Base-by-base conservation (phyloP, 2,113 vertebrate genomes). In the Pogonocichla stellata region DNA sequence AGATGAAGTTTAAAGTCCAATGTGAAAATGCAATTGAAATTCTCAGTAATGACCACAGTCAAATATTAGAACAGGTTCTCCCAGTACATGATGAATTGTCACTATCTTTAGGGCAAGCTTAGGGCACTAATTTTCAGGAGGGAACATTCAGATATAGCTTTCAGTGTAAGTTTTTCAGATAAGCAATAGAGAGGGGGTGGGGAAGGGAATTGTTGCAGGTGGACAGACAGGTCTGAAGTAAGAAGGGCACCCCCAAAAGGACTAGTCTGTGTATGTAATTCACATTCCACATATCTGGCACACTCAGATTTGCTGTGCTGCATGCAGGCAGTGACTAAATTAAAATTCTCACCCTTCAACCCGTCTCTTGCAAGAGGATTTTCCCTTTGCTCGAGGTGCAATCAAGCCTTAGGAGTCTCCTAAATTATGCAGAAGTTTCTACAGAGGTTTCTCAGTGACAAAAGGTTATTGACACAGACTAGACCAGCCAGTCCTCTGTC, bases 251-350 rank as follows among this genome's bases (percentile, higher is more conserved):
- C 33, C 66, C 43, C 14, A 58, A 42, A 71, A 38, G 43, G 20
- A 66, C 5, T 4, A 5, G 23, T 3, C 18, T 53, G 29, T 34
- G 19, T 15, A 31, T n/a, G 10, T 8, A 57, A 82, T 47, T 64
- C 7, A 0, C 2, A 3, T 33, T 31, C 15, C 33, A 19, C 24
- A 3, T 4, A 38, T 34, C n/a, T 0, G 1, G 18, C 24, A 53
- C 1, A 3, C n/a, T 75, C 71, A 65, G n/a, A 8, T 42, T 40
- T 85, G 36, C 31, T 65, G 48, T 43, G 28, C 58, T 65, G n/a
- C 19, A 13, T 1, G 3, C 29, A 29, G 45, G 13, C 16, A 26
- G 40, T 19, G 19, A 45, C 25, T 25, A 51, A 80, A 77, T 19
- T 40, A 65, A 33, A 77, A 61, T 8, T 31, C 29, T 69, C 19